Conservation (phyloP, 2,888 invertebrate species). For the Xylophagus ater region DNA sequence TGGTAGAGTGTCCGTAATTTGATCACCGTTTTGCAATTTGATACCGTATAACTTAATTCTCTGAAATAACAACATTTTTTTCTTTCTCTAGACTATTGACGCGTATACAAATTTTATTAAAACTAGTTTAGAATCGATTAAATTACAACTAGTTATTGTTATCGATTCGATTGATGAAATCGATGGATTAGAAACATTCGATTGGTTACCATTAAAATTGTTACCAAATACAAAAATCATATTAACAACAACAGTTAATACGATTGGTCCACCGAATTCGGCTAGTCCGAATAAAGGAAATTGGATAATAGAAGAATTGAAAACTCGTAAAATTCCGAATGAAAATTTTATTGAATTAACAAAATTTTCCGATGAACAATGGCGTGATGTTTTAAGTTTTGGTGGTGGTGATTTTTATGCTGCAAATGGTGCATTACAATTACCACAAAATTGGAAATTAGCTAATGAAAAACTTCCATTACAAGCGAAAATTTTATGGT, state of each 20-base stretch:
- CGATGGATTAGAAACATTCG: constrained; percentile 42
- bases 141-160: constrained; percentile 54
- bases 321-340: constrained; percentile 27
- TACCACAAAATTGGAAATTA: constrained; percentile 32
- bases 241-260: constrained; percentile 21
- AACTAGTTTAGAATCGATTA: constrained; percentile 27
- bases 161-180: constrained; percentile 66
- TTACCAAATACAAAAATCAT: constrained; percentile 67
- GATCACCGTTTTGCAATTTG: neutral
- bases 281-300: constrained; percentile 5
- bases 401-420: constrained; percentile 36
- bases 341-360: constrained; percentile 32
- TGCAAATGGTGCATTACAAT: constrained; percentile 31
- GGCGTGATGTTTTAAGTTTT: constrained; percentile 34
- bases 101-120: constrained; percentile 53
- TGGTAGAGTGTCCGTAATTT: neutral
- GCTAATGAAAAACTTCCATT: constrained; percentile 33
- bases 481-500: constrained; percentile 44
- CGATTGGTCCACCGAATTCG: constrained; percentile 11
- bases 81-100: constrained; percentile 52
- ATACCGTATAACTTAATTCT: too few relatives aligned
- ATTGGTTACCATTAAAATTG: constrained; percentile 66
- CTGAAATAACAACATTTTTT: neutral
- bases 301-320: constrained; percentile 23
- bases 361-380: constrained; percentile 33